Evolutionary conservation across 2,797 vertebrate species (phyloP), one percentile per base, ranked within the genome.

Genomic region (Gymnoscopelus microlampas): DNA sequence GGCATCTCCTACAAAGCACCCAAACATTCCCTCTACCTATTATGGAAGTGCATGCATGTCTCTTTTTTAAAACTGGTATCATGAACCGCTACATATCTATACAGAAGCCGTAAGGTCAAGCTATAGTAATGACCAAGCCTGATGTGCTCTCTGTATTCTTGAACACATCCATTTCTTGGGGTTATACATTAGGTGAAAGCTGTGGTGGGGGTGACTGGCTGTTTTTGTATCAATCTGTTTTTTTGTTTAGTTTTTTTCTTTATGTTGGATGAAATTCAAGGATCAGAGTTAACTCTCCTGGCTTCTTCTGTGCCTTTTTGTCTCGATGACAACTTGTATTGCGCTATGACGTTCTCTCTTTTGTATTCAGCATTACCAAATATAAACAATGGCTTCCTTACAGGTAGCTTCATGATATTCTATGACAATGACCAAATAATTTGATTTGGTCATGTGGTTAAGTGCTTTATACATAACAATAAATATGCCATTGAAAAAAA

Each of bases 361-460:
- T 90, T 87, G 84, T 89, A 91, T 74, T 67, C 80, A 81, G 73
- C 80, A 83, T 86, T 90, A 87, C 79, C 87, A 89, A 89, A 81
- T 85, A 85, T 84, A 82, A 86, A 89, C 76, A 51, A 66, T 74
- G 77, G 79, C 69, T 82, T 74, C 71, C 84, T 91, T 91, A 86
- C 87, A 89, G 83, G 78, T 90, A 88, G 77, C 84, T 88, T 81
- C 66, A 79, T 83, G 74, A 86, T 90, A 91, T 80, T 89, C 88
- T 76, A 51, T 70, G 85, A 88, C 85, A 77, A 76, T 51, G 85
- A 82, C 87, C 86, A 89, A 90, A 93, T 89, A 89, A 88, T 94
- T 93, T 93, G 93, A 89, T 92, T 94, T 88, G 92, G 88, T 90
- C 88, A 90, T 88, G 70, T 90, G 83, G 80, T 57, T 65, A 86